Evolutionary conservation across 2,888 invertebrate species (phyloP).

Genomic region (Alentia gelatinosa): DNA sequence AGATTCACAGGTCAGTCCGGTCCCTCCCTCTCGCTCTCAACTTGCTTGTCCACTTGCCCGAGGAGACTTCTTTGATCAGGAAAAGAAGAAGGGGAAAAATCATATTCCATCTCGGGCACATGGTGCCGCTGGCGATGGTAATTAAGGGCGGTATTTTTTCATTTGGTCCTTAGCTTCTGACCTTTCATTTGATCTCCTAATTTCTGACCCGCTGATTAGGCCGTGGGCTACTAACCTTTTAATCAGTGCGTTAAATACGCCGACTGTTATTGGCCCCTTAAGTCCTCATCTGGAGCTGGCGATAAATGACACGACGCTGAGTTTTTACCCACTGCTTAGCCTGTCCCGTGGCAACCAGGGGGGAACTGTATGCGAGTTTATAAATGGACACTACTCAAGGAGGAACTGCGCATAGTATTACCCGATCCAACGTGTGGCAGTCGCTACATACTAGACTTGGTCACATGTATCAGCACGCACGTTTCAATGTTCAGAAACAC

Average conservation of each 20-base stretch:
- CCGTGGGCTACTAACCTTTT: constrained; percentile 36
- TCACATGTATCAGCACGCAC: no score
- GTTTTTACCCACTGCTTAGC: no score
- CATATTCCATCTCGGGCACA: not conserved
- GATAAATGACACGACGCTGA: not conserved
- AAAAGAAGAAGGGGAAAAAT: not conserved
- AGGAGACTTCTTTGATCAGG: not conserved
- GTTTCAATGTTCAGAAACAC: no score
- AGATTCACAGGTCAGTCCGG: no score
- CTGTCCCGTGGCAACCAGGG: no score
- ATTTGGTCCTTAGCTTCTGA: not conserved
- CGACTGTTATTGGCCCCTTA: not conserved
- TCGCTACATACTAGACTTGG: no score
- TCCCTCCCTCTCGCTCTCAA: not conserved
- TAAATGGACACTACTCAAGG: no score
- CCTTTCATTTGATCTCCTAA: constrained; percentile 25
- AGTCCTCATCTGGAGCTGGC: not conserved
- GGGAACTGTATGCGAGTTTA: no score
- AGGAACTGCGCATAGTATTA: no score
- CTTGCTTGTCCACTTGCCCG: not conserved
- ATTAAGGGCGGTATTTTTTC: not conserved
- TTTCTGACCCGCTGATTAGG: constrained; percentile 5
- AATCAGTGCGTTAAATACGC: constrained; percentile 19
- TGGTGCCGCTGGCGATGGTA: not conserved
- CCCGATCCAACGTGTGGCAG: no score